Base-by-base conservation (phyloP, 2,797 vertebrate species). In the Cetoscarus ocellatus region DNA sequence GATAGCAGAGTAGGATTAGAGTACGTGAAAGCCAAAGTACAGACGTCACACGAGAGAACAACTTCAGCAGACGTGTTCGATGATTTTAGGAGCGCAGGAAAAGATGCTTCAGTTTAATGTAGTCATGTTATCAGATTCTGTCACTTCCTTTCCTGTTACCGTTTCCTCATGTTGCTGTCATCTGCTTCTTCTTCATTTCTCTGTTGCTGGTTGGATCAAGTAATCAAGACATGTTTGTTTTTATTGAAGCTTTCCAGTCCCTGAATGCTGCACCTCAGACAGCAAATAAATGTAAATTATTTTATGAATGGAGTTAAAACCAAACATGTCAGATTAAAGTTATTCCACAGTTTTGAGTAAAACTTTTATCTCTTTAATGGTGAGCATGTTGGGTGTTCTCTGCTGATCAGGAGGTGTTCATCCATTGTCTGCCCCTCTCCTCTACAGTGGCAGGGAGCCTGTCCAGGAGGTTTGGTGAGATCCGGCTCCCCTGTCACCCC, bases 401-500 rank as follows among this genome's bases (percentile, higher is more conserved):
- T 63, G 18, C 72, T 88, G 83, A 73, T 84, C 85, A 86, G 82
- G 73, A 76, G 89, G 81, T 86, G 89, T 85, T 93, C 94, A 92
- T 96, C 94, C 95, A 94, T 93, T 96, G 86, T 97, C 82, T 97
- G 79, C 93, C 96, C 94, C 93, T 95, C 94, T 97, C 86, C 95
- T 96, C 96, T 95, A 96, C 97, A 99, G 97, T 96, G 95, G 94
- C 94, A 92, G 92, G 94, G 96, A 96, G 91, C 88, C 94, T 92
- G 94, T 96, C 92, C 96, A 95, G 94, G 96, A 97, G 92, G 95
- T 95, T 92, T 97, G 97, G 97, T 99, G 97, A 99, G 98, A 96
- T 96, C 95, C 92, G 92, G 81, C 87, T 84, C 93, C 94, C 90
- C 87, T 82, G 73, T 64, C 64, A 75, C 64, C 48, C 45, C 52